Conservation (phyloP, 2,797 vertebrate species). For the Eurystomus glaucurus region DNA sequence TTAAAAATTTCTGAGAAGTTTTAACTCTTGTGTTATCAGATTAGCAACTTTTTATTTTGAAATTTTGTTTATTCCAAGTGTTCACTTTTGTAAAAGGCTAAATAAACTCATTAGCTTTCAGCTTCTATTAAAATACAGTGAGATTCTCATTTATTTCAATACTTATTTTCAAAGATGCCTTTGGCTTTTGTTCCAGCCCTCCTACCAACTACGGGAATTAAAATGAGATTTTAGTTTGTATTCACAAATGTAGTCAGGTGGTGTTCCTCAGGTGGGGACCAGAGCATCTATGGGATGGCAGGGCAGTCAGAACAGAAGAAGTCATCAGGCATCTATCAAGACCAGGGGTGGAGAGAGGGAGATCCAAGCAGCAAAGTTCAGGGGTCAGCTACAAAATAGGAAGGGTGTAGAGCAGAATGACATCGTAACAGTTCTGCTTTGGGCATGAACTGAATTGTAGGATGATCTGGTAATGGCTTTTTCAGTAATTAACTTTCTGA, state of each 20-base stretch:
- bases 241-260: background rate
- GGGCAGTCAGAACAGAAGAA: background rate
- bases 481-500: background rate
- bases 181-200: background rate
- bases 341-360: accelerated
- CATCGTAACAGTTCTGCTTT: background rate
- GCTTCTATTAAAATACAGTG: background rate
- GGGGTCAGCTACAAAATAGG: background rate
- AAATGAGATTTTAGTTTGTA: background rate
- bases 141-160: background rate
- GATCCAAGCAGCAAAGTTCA: background rate
- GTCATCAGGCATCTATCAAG: background rate
- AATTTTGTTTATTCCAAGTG: background rate
- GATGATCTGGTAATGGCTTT: background rate
- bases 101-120: background rate
- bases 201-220: background rate
- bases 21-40: background rate
- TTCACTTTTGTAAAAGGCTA: background rate
- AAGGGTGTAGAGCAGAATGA: background rate
- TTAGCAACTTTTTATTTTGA: background rate
- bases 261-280: background rate
- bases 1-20: background rate
- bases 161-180: background rate
- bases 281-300: background rate
- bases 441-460: background rate